Conservation (phyloP, 2,113 vertebrate genomes). For the Hypocryptadius cinnamomeus region DNA sequence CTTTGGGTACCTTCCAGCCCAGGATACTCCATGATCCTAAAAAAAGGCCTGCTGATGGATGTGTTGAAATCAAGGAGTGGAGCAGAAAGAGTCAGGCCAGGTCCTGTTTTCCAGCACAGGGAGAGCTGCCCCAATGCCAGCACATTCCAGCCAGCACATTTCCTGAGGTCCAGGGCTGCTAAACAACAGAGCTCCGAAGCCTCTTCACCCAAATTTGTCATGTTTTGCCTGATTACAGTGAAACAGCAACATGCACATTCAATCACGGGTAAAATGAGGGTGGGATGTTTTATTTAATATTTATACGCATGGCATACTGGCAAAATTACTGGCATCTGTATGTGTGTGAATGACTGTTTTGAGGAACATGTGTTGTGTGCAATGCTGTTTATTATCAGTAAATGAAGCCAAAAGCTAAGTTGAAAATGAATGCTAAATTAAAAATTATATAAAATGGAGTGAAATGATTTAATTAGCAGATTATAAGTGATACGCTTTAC, state of each 20-base stretch:
- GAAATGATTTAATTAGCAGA: conserved; percentile 81
- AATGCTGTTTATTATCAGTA: conserved; percentile 78
- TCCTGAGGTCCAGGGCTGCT: not conserved
- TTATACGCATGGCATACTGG: conserved; percentile 68
- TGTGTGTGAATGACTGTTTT: conserved; percentile 69
- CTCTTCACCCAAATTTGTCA: not conserved
- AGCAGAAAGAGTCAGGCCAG: not conserved
- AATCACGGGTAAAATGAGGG: conserved; percentile 65
- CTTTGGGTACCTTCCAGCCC: not conserved
- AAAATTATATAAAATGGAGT: conserved; percentile 79
- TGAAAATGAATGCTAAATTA: conserved; percentile 83
- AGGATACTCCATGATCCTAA: not conserved
- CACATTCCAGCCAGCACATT: not conserved
- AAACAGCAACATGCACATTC: conserved; percentile 63
- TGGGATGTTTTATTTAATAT: conserved; percentile 63
- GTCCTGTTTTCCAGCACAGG: not conserved
- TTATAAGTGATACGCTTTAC: conserved; percentile 66
- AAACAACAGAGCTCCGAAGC: not conserved
- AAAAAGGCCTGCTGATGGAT: not conserved
- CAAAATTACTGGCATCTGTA: conserved; percentile 72
- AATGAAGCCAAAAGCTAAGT: conserved; percentile 80
- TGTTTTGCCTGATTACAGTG: not conserved
- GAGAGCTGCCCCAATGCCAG: not conserved
- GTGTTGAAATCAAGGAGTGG: not conserved
- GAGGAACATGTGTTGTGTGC: conserved; percentile 75